These are phyloP conservation scores for Lasioglossum lativentre DNA, from an alignment of 2,888 invertebrate species.

Conservation along the genomic window DNA sequence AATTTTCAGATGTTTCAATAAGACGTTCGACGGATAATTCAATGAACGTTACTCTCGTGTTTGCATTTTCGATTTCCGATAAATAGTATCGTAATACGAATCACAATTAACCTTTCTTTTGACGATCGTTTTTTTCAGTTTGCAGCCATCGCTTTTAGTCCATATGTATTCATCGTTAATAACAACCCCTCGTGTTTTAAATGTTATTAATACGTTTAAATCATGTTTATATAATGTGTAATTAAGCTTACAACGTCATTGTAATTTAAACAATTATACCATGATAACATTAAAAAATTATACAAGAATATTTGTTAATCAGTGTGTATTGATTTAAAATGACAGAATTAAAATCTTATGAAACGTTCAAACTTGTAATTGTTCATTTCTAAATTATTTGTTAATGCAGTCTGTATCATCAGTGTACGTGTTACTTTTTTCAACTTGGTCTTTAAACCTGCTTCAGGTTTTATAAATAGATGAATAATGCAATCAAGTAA, in stretches of 20 bases:
- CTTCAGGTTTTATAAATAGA: conserved; percentile 53
- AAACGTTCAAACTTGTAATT: conserved; percentile 1
- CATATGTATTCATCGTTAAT: background rate
- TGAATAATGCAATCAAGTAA: conserved; percentile 42
- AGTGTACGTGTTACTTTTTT: conserved; percentile 17
- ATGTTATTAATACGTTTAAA: background rate
- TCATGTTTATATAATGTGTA: background rate
- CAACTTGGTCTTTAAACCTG: conserved; percentile 34
- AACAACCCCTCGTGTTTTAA: background rate
- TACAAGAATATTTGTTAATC: background rate
- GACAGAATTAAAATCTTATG: background rate
- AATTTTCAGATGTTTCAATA: background rate
- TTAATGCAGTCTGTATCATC: conserved; percentile 1
- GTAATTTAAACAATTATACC: background rate
- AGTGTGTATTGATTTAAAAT: background rate
- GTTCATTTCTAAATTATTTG: background rate
- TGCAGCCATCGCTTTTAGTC: background rate
- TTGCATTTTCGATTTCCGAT: background rate
- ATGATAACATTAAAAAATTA: background rate
- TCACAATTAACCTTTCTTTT: conserved; percentile 38
- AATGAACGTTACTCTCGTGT: background rate
- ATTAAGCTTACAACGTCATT: background rate
- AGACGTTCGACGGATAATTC: background rate
- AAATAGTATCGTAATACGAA: background rate
- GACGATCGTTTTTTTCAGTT: background rate